These are phyloP conservation scores for Pinna nobilis DNA, from an alignment of 1,140 invertebrate species.

Conservation along the genomic window DNA sequence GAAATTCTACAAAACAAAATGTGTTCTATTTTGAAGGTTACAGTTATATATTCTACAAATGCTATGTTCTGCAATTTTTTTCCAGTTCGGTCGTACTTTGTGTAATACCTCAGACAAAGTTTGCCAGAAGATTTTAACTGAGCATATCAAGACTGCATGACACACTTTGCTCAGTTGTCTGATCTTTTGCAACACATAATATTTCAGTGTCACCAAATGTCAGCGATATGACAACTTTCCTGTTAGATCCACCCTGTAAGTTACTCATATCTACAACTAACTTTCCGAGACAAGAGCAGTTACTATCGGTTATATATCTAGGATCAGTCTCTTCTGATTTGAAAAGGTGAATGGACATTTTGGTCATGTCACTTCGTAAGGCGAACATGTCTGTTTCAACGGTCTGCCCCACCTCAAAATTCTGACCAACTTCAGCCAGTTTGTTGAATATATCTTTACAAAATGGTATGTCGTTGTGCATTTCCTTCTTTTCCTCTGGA, in stretches of 20 bases:
- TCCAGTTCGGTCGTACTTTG: neutral
- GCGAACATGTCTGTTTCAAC: neutral
- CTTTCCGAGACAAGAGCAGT: constrained; percentile 17
- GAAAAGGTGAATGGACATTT: constrained; percentile 20
- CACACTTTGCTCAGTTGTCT: neutral
- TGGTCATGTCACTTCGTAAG: neutral
- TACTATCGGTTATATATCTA: constrained; percentile 18
- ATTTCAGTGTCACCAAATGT: constrained; percentile 32
- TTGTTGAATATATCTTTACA: constrained; percentile 14
- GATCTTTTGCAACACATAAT: constrained; percentile 7
- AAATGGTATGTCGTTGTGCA: neutral
- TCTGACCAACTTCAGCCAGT: constrained; percentile 9
- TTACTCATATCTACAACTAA: constrained; percentile 22
- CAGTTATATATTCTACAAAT: neutral
- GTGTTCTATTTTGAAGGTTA: neutral
- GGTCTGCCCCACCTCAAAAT: constrained; percentile 3
- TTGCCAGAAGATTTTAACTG: neutral
- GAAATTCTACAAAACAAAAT: neutral
- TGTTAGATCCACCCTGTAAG: neutral
- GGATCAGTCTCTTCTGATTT: constrained; percentile 26
- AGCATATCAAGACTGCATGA: neutral
- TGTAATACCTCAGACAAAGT: neutral
- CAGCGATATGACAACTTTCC: constrained; percentile 24
- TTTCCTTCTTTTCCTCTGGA: neutral
- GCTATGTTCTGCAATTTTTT: neutral